These are phyloP conservation scores for Carapus acus DNA, from an alignment of 2,797 vertebrate genomes.

Conservation along the genomic window DNA sequence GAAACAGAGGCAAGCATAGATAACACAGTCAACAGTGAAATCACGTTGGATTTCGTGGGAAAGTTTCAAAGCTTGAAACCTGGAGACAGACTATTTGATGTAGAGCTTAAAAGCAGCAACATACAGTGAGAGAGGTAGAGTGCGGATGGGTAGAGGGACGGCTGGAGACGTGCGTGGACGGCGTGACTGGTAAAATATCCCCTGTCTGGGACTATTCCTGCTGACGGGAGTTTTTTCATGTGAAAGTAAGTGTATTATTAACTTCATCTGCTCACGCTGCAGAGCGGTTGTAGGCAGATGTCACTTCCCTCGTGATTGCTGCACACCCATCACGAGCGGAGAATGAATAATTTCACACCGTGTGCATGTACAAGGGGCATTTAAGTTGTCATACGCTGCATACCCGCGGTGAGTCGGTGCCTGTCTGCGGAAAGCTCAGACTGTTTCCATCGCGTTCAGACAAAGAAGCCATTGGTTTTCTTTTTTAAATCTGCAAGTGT, in stretches of 20 bases:
- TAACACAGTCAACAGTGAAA: neutral
- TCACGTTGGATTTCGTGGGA: no score
- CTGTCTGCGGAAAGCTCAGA: constrained; percentile 8
- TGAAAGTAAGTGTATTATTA: constrained; percentile 9
- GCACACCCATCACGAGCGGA: constrained; percentile 3
- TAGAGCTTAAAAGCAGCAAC: no score
- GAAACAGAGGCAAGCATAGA: neutral
- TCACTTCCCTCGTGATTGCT: no score
- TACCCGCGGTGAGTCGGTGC: constrained; percentile 8
- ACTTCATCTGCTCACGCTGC: neutral
- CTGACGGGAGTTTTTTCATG: neutral
- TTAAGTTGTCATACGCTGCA: constrained; percentile 24
- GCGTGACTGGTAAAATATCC: constrained; percentile 11
- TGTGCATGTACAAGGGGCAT: neutral
- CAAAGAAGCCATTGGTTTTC: no score
- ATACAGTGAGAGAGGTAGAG: no score
- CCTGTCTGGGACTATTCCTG: neutral
- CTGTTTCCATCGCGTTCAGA: no score
- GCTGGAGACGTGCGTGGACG: neutral
- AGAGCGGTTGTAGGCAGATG: constrained; percentile 15
- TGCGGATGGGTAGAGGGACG: constrained; percentile 3
- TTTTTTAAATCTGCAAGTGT: no score
- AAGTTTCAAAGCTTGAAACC: no score
- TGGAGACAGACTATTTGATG: no score
- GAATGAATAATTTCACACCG: constrained; percentile 9